Conservation (phyloP, 2,113 vertebrate species). For the Crotophaga sulcirostris region DNA sequence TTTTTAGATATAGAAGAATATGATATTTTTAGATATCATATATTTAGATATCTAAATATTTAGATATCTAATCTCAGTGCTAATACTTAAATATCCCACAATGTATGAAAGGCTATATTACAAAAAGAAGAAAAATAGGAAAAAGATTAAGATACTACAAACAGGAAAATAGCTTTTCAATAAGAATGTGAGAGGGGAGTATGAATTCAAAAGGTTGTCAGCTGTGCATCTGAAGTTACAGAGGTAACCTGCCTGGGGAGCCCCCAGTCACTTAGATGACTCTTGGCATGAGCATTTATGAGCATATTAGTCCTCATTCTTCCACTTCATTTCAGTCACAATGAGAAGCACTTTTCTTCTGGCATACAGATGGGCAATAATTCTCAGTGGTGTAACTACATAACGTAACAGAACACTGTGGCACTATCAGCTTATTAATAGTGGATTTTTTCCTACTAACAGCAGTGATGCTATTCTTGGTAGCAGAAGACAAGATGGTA, state of each 20-base stretch:
- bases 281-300: background rate
- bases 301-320: background rate
- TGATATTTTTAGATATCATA: too few relatives aligned
- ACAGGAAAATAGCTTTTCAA: background rate
- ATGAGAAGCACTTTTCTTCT: slow-evolving; percentile 7
- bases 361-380: background rate
- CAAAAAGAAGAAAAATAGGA: background rate
- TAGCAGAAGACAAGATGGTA: background rate
- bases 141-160: background rate
- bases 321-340: background rate
- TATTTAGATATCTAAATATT: too few relatives aligned
- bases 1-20: too few relatives aligned
- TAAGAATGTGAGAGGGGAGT: background rate
- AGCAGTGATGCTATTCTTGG: background rate
- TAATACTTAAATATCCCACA: background rate
- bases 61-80: too few relatives aligned
- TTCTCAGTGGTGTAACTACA: background rate
- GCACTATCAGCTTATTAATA: background rate
- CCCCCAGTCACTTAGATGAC: background rate
- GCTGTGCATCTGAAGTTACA: background rate
- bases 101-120: background rate
- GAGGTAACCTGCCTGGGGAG: background rate
- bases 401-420: background rate
- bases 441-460: background rate
- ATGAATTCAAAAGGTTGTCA: background rate